Base-by-base conservation (phyloP, 2,888 invertebrate genomes). In the Galeopsomyia nigrocyanea region DNA sequence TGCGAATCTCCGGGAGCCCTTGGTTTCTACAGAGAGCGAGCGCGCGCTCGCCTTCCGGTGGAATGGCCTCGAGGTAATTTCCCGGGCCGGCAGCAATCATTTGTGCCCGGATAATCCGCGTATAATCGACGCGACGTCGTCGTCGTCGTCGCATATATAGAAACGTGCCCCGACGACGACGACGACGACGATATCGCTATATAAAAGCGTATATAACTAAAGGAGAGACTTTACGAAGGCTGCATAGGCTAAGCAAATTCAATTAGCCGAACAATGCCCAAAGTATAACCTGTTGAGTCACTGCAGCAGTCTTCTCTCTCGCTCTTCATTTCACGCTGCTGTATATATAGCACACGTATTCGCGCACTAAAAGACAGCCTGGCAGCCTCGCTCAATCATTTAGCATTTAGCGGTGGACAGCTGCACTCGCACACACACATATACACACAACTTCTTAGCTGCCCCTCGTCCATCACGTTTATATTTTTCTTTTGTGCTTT, bases 251-350 rank as follows among this genome's bases (percentile, higher is more conserved):
- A 81, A 79, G 80, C 77, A 80, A 81, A 82, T 82, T 79, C 80
- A 82, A 81, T 82, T 82, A 81, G 79, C 69, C 77, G 75, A 78
- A 81, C 80, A 81, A 81, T 80, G 78, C 78, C 26, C 75, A 74
- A 77, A 77, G 74, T 77, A 76, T 75, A 80, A 82, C 81, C 81
- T 82, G 81, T 82, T 82, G 82, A 82, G 79, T 79, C 76, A 53
- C 53, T 50, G 10, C 16, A 51, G 47, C 68, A 16, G 39, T 51
- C 13, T 31, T 61, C 26, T n/a, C 55, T 49, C 53, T 39, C 53
- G 21, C 50, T 66, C 22, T 31, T 53, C 55, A 13, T 47, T n/a
- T 51, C 31, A 39, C 16, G 14, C 26, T 7, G 9, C 14, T n/a
- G 53, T 60, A n/a, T 17, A 2, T 50, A 50, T 49, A 62, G 51